Conservation (phyloP, 2,888 invertebrate genomes). For the Bibio marci region DNA sequence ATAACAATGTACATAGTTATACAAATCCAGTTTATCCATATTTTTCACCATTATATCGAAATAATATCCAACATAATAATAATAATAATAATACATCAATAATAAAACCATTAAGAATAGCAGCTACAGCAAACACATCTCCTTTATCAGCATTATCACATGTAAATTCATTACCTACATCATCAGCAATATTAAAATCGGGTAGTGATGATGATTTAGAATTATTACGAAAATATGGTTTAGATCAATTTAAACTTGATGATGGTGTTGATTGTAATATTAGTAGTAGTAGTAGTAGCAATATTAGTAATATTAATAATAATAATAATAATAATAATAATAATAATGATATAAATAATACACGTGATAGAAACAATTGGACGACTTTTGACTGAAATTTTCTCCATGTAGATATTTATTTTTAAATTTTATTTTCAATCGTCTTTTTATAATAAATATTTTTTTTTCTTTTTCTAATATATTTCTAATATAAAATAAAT, state of each 20-base stretch:
- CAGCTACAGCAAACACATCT: conserved; percentile 10
- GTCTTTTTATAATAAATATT: too few relatives aligned
- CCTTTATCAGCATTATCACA: too few relatives aligned
- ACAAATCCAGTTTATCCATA: conserved; percentile 35
- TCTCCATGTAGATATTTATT: too few relatives aligned
- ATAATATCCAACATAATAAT: conserved; percentile 2
- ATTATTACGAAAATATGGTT: conserved; percentile 26
- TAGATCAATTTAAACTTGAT: conserved; percentile 26
- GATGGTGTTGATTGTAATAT: conserved; percentile 7
- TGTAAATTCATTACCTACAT: too few relatives aligned
- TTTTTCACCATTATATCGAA: conserved; percentile 26
- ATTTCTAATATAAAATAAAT: too few relatives aligned
- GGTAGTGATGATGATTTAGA: conserved; percentile 26
- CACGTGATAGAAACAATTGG: conserved; percentile 18
- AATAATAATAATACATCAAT: too few relatives aligned
- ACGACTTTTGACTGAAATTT: conserved; percentile 22
- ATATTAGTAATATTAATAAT: conserved; percentile 2
- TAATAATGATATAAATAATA: too few relatives aligned
- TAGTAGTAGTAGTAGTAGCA: conserved; percentile 8
- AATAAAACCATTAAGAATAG: conserved; percentile 12
- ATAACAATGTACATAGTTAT: neutral
- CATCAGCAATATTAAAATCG: too few relatives aligned
- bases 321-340: conserved; percentile 7
- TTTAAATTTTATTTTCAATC: too few relatives aligned
- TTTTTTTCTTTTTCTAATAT: too few relatives aligned